A percentile compares a stretch with the other conserved stretches of the same genome.
These are phyloP conservation scores for Copidosoma aretas DNA, from an alignment of 2,888 invertebrate genomes.

Conservation along the genomic window DNA sequence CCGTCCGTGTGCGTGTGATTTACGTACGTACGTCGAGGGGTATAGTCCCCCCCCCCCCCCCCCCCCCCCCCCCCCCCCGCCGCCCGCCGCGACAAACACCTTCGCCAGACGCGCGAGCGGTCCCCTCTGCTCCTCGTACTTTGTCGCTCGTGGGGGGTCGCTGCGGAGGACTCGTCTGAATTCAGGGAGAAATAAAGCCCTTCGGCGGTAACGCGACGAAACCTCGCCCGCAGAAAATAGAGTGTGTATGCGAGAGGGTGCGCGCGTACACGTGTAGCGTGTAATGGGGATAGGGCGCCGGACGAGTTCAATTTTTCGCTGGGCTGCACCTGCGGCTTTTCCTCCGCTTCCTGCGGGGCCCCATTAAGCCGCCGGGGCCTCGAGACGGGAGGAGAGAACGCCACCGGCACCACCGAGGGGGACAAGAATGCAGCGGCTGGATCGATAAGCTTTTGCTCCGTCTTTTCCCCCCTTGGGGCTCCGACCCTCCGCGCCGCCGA, in stretches of 20 bases:
- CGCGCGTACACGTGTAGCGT: too few species aligned
- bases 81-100: conserved; percentile 18
- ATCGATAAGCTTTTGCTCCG: conserved; percentile 23
- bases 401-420: too few species aligned
- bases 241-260: conserved; percentile 31
- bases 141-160: not conserved
- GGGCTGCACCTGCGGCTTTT: conserved; percentile 53
- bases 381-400: conserved; percentile 15
- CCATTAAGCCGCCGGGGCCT: conserved; percentile 32
- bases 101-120: not conserved
- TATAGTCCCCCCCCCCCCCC: too few species aligned
- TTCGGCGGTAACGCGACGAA: conserved; percentile 41
- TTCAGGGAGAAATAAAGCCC: conserved; percentile 10
- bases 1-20: not conserved
- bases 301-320: conserved; percentile 53
- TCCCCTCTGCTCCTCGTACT: not conserved
- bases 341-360: conserved; percentile 21
- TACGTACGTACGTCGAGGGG: too few species aligned
- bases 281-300: conserved; percentile 9
- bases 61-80: not conserved
- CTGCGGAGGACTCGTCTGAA: not conserved
- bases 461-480: conserved; percentile 2
- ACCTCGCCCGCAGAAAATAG: conserved; percentile 45
- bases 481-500: not conserved
- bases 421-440: conserved; percentile 42